Conservation (phyloP, 2,797 vertebrate species). For the Poeciliopsis paucimaculata region DNA sequence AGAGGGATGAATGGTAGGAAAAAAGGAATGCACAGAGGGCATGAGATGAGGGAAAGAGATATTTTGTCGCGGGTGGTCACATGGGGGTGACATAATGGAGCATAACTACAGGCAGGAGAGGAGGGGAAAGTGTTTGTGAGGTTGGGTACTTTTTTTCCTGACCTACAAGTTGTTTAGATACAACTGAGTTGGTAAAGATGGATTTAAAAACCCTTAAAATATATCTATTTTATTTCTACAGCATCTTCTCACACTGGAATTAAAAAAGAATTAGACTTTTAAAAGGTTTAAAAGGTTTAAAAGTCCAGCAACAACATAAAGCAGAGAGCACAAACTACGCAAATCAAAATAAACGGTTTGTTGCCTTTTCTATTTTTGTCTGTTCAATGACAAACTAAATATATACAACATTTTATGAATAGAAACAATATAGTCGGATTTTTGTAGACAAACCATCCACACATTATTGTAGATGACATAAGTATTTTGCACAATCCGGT, state of each 20-base stretch:
- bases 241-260: neutral
- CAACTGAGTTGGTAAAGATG: conserved; percentile 46
- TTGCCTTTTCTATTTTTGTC: neutral
- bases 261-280: neutral
- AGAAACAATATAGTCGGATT: neutral
- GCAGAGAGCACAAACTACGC: too few relatives aligned
- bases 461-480: neutral
- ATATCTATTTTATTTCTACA: neutral
- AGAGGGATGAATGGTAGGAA: conserved; percentile 27
- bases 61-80: conserved; percentile 89
- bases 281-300: neutral
- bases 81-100: conserved; percentile 92
- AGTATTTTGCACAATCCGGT: neutral
- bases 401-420: neutral
- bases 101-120: conserved; percentile 79
- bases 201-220: neutral
- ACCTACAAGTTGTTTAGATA: conserved; percentile 81
- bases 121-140: conserved; percentile 30
- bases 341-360: neutral
- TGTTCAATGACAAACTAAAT: neutral
- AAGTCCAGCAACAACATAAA: neutral
- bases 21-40: conserved; percentile 24
- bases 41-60: conserved; percentile 32
- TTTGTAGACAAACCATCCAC: neutral
- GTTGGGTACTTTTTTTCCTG: conserved; percentile 45